Conservation (phyloP, 2,113 vertebrate genomes). For the Hippopotamus amphibius region DNA sequence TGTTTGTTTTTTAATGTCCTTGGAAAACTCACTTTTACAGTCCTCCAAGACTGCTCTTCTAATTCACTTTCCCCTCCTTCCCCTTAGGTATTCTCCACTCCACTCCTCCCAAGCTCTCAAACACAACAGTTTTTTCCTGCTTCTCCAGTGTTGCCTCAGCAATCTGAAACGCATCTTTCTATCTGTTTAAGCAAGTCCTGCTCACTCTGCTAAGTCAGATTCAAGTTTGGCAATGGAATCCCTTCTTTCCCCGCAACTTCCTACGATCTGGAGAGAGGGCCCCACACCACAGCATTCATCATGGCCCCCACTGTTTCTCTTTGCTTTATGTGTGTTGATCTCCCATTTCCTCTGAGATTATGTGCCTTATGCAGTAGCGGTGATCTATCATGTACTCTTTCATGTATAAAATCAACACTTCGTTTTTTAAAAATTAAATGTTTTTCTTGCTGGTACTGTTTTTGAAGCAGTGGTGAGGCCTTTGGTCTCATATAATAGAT, state of each 20-base stretch:
- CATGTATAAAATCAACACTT: not conserved
- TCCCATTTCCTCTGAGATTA: not conserved
- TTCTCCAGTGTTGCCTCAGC: not conserved
- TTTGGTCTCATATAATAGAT: not conserved
- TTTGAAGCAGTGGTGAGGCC: not conserved
- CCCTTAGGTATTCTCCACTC: not conserved
- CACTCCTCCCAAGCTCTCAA: not conserved
- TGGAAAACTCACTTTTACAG: not conserved
- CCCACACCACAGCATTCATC: not conserved
- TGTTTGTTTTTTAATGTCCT: not conserved
- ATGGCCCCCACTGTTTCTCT: rapidly evolving
- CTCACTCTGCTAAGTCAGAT: not conserved
- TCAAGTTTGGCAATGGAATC: not conserved
- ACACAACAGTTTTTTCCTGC: not conserved
- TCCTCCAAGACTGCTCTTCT: not conserved
- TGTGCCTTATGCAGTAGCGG: not conserved
- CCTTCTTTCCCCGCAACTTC: not conserved
- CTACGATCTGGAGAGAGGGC: too few relatives aligned
- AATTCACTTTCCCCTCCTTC: not conserved
- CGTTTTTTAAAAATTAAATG: not conserved
- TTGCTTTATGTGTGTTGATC: rapidly evolving
- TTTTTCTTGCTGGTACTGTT: not conserved
- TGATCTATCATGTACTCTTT: too few relatives aligned
- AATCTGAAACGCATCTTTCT: not conserved
- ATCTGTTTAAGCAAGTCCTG: not conserved